Evolutionary conservation across 2,888 invertebrate species (phyloP), one percentile per base, ranked within the genome.

Genomic region (Hypselothyrea guttata): DNA sequence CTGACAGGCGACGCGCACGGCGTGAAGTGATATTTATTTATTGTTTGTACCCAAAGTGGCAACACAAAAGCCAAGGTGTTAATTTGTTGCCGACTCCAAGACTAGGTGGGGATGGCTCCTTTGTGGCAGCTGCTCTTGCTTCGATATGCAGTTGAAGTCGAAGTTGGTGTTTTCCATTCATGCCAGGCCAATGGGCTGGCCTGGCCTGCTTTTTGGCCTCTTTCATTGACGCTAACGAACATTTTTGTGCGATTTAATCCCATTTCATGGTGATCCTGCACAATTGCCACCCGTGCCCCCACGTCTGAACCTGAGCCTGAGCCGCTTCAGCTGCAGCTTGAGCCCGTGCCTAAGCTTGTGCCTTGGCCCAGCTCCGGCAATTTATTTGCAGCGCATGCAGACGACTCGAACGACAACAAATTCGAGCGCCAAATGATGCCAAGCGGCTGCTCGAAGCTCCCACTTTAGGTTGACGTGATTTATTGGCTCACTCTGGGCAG

Each of bases 211-310:
- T 78, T 79, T 84, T 85, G 76, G 65, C 76, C 74, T 84, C 71
- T 79, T 81, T 84, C 82, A 84, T 86, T 83, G 75, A 75, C 75
- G 86, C 85, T 85, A 86, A 86, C 82, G 86, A 87, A 81, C 84
- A 73, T 84, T 85, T 85, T 87, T 88, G 82, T 84, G 86, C 85
- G 86, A 86, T 85, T 86, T 89, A 89, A 89, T 89, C 88, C 88
- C 75, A 87, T 89, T 89, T 89, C 89, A 89, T 87, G 89, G 89
- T 88, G 87, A 87, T 87, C 87, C 84, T 74, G 66, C 73, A 74
- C 71, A 71, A 76, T 72, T 71, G 73, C 66, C 67, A 74, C 60
- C 61, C 74, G 55, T 54, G 54, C 52, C 44, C 52, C 55, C 41
- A 52, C 5, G 22, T 22, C 16, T 16, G 16, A 9, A 3, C 37